Base-by-base conservation (phyloP, 2,888 invertebrate genomes). In the Cancer borealis region DNA sequence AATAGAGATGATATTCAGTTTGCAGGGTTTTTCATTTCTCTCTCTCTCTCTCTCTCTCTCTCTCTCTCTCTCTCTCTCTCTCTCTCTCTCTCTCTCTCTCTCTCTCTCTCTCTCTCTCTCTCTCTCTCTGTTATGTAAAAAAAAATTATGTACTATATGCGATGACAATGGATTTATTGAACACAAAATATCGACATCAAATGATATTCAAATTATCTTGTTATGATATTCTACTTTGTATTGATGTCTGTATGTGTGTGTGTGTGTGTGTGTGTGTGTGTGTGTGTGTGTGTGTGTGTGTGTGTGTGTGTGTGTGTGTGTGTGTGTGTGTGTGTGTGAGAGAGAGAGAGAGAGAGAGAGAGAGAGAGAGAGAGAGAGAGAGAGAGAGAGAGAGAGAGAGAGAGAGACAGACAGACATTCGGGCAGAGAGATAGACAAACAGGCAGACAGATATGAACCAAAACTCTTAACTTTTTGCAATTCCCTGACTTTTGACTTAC, bases 1-100 rank as follows among this genome's bases (percentile, higher is more conserved):
- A n/a, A n/a, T n/a, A n/a, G n/a, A n/a, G n/a, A n/a, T n/a, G n/a
- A n/a, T n/a, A n/a, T n/a, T n/a, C n/a, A n/a, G n/a, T n/a, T n/a
- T n/a, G n/a, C n/a, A n/a, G n/a, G n/a, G n/a, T n/a, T n/a, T n/a
- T n/a, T n/a, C n/a, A 10, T 66, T 21, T 79, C 66, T 84, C 84
- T 84, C 84, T 84, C 84, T 84, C 84, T 84, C 84, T 84, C 84
- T 84, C 84, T 84, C 84, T 84, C 84, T 84, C 84, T 84, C 84
- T 84, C 84, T 84, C 84, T 84, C 84, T 84, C 84, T 84, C 84
- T 84, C 84, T 84, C 84, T 84, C 84, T 84, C 84, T 84, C 84
- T 84, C 73, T 73, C 73, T 73, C 73, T 73, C 73, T 73, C 73
- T 73, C 73, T 6, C 26, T 26, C 8, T 26, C 26, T 8, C 26